Evolutionary conservation across 2,113 vertebrate genomes (phyloP).

Genomic region (Dryoscopus gambensis): DNA sequence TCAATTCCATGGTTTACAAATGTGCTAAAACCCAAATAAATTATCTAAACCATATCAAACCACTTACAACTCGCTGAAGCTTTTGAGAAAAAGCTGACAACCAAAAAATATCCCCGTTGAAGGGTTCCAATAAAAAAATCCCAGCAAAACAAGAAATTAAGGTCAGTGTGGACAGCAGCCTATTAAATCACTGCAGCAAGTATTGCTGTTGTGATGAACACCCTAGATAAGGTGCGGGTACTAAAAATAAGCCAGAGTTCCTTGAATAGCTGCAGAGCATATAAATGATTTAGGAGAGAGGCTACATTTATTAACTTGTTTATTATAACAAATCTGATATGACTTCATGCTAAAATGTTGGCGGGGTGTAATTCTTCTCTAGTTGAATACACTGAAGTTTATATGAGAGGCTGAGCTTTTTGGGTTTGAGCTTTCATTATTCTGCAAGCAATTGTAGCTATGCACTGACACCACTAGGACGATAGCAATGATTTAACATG

Average conservation of each 20-base stretch:
- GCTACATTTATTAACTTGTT: constrained; percentile 2
- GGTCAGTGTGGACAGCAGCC: background rate
- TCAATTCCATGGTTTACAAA: background rate
- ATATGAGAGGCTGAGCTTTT: background rate
- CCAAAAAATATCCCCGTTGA: background rate
- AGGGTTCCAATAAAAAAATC: background rate
- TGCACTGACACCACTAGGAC: constrained; percentile 15
- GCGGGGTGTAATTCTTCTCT: background rate
- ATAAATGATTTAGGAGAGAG: background rate
- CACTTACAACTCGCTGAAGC: background rate
- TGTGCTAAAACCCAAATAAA: background rate
- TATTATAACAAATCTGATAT: background rate
- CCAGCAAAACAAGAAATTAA: background rate
- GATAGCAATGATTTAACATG: constrained; percentile 20
- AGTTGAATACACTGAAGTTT: background rate
- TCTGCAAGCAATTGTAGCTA: background rate
- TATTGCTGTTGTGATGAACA: background rate
- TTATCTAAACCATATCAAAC: background rate
- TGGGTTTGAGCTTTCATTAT: background rate
- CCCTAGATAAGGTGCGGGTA: background rate
- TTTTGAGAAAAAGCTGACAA: background rate
- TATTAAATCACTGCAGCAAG: background rate
- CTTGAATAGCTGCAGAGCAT: background rate
- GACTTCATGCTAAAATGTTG: constrained; percentile 12
- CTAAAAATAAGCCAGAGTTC: constrained; percentile 19